Evolutionary conservation across 2,888 invertebrate species (phyloP).

Genomic region (Calameuta filiformis): DNA sequence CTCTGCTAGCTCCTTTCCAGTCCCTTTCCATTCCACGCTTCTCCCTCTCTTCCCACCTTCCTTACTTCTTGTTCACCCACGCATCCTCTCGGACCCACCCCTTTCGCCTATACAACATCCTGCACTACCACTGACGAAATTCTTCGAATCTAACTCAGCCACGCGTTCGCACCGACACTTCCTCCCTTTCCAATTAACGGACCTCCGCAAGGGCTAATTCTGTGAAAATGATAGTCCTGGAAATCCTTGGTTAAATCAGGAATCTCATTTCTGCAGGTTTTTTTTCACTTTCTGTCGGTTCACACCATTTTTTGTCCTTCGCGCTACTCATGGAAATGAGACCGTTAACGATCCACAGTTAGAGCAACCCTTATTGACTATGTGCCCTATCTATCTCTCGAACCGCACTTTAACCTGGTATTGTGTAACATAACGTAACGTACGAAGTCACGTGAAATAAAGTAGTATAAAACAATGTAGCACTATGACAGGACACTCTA

Average conservation of each 20-base stretch:
- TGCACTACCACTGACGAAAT: neutral
- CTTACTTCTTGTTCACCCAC: neutral
- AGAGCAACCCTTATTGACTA: neutral
- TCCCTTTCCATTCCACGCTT: constrained; percentile 13
- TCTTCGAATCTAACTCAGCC: too few species aligned
- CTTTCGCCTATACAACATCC: neutral
- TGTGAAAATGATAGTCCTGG: neutral
- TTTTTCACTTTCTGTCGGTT: neutral
- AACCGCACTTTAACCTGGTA: neutral
- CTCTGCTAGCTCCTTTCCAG: constrained; percentile 29
- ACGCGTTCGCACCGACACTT: too few species aligned
- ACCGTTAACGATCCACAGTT: neutral
- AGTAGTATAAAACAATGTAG: neutral
- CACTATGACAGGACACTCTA: neutral
- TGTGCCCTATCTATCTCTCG: neutral
- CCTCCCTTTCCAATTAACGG: neutral
- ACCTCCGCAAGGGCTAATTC: neutral
- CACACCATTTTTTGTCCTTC: too few species aligned
- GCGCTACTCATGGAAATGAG: neutral
- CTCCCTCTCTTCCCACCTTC: neutral
- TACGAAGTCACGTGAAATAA: neutral
- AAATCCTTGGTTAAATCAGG: neutral
- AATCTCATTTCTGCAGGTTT: neutral
- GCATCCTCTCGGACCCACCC: neutral
- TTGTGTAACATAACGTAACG: neutral